These are phyloP conservation scores for Tetranychus piercei DNA, from an alignment of 2,888 invertebrate genomes.

Conservation along the genomic window DNA sequence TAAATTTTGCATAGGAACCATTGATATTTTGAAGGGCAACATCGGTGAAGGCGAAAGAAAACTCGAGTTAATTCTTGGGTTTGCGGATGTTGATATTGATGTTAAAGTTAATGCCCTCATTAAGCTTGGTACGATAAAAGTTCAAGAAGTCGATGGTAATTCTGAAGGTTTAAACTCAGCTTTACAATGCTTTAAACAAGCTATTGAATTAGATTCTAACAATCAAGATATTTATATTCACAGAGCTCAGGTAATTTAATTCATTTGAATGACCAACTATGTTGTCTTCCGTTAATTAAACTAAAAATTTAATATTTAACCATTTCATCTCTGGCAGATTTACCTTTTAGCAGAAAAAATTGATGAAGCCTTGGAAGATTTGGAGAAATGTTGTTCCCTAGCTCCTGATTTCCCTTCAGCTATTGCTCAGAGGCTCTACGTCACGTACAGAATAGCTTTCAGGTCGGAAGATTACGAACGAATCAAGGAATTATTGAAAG, in stretches of 20 bases:
- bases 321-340: conserved; percentile 41
- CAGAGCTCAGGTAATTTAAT: conserved; percentile 46
- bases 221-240: conserved; percentile 83
- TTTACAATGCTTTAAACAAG: conserved; percentile 56
- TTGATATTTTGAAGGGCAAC: conserved; percentile 20
- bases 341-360: conserved; percentile 60
- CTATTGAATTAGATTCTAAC: conserved; percentile 53
- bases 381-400: conserved; percentile 57
- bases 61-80: conserved; percentile 8
- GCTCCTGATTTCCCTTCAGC: conserved; percentile 69
- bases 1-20: conserved; percentile 13
- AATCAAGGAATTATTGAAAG: conserved; percentile 40
- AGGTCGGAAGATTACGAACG: conserved; percentile 33
- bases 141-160: conserved; percentile 31
- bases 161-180: conserved; percentile 43
- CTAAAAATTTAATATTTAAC: neutral
- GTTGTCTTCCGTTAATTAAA: too few species aligned
- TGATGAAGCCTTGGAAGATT: conserved; percentile 60
- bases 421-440: conserved; percentile 69
- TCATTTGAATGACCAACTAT: too few species aligned
- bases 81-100: conserved; percentile 12
- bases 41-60: conserved; percentile 15
- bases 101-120: conserved; percentile 57
- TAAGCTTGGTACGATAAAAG: conserved; percentile 59
- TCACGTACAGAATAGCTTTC: conserved; percentile 32